Percentiles rank a stretch among this genome's conserved stretches.
These are phyloP conservation scores for Tribolium freemani DNA, from an alignment of 2,888 invertebrate genomes.

Conservation along the genomic window DNA sequence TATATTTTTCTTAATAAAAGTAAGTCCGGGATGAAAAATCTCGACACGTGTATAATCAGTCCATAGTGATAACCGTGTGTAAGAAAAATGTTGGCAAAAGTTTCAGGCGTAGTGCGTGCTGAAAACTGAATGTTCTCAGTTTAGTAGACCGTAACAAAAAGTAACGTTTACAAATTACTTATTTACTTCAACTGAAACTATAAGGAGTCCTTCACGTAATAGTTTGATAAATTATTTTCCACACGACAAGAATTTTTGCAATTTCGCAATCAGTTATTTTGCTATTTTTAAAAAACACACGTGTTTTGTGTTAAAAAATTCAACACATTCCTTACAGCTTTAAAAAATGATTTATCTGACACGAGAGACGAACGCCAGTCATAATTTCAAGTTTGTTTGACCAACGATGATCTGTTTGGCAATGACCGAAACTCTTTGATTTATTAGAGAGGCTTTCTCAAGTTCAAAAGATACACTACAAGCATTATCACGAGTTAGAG, in stretches of 20 bases:
- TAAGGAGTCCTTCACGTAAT: background rate
- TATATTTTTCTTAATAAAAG: too few relatives aligned
- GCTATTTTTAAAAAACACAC: background rate
- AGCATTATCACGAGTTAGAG: background rate
- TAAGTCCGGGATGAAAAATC: background rate
- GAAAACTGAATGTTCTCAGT: background rate
- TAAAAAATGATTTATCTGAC: background rate
- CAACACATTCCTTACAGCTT: too few relatives aligned
- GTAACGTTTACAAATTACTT: constrained; percentile 10
- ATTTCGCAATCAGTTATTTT: too few relatives aligned
- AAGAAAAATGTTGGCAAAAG: constrained; percentile 7
- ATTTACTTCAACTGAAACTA: constrained; percentile 8
- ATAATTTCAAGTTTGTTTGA: constrained; percentile 20
- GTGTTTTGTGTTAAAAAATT: background rate
- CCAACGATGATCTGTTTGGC: constrained; percentile 22
- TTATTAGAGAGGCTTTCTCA: constrained; percentile 13
- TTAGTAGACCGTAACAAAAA: constrained; percentile 3
- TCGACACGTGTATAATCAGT: background rate
- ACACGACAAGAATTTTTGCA: too few relatives aligned
- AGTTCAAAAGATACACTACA: background rate
- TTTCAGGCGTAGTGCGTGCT: background rate
- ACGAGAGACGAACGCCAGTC: background rate
- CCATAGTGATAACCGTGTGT: background rate
- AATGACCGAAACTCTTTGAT: constrained; percentile 15
- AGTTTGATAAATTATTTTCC: background rate